phyloP scores from a whole-genome alignment of 1,140 invertebrate genomes.

The Wasmannia auropunctata region DNA sequence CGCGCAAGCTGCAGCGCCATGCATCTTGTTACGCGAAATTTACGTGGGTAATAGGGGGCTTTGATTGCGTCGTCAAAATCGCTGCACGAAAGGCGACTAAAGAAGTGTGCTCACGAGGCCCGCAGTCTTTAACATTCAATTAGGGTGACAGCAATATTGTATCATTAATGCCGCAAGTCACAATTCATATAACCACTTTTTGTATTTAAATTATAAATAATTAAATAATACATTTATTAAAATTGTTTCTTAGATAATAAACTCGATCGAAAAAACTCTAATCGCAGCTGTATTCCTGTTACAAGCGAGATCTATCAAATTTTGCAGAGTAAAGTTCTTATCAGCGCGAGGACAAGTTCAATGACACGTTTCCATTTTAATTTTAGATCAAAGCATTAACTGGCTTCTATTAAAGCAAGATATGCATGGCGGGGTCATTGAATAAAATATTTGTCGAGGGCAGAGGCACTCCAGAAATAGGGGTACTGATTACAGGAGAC shows the following conservation, averaged over 20 bases:
- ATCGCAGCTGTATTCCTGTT: background rate
- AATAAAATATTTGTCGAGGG: background rate
- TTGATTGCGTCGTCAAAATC: slow-evolving; percentile 57
- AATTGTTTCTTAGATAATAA: background rate
- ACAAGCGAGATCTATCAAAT: background rate
- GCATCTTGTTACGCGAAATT: slow-evolving; percentile 59
- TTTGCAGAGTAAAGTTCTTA: background rate
- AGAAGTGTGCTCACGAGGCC: background rate
- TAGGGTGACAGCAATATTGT: background rate
- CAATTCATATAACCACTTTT: too few relatives aligned
- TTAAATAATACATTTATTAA: background rate
- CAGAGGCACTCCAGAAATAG: background rate
- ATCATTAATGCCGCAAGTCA: background rate
- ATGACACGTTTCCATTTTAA: background rate
- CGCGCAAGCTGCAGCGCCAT: slow-evolving; percentile 38
- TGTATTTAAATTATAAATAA: too few relatives aligned
- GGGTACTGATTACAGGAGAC: slow-evolving; percentile 6
- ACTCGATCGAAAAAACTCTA: background rate
- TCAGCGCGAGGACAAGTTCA: background rate
- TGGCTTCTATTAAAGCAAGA: background rate
- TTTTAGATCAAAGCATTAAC: background rate
- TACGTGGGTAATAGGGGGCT: slow-evolving; percentile 45
- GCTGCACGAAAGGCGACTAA: slow-evolving; percentile 5
- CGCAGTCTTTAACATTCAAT: slow-evolving; percentile 30
- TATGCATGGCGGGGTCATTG: background rate